Conservation (phyloP, 2,113 vertebrate genomes). For the Picathartes gymnocephalus region DNA sequence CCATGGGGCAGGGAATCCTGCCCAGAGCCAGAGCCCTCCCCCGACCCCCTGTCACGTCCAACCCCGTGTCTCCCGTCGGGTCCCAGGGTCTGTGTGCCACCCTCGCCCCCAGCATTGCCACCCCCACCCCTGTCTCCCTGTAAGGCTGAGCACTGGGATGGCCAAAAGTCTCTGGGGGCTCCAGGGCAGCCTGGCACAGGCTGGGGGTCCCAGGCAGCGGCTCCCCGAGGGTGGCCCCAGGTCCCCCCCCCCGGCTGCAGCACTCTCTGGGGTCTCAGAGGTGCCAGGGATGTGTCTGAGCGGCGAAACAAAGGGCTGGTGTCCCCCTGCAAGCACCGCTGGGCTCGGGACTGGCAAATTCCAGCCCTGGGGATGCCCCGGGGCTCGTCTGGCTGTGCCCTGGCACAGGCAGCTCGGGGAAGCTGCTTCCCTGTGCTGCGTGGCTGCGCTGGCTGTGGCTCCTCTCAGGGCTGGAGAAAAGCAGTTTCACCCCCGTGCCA, state of each 20-base stretch:
- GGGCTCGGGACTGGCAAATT: rapidly evolving
- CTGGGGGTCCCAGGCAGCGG: rapidly evolving
- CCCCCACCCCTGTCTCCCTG: not conserved
- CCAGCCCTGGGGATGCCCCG: rapidly evolving
- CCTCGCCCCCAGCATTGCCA: not conserved
- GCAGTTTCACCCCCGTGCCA: rapidly evolving
- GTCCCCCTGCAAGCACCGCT: not conserved
- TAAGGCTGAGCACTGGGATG: not conserved
- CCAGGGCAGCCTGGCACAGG: not conserved
- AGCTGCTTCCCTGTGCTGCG: not conserved
- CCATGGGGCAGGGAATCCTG: slow-evolving; percentile 50
- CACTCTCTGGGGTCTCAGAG: not conserved
- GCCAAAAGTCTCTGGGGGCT: not conserved
- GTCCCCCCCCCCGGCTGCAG: rapidly evolving
- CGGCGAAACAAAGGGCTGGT: not conserved
- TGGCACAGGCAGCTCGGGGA: not conserved
- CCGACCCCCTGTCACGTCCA: not conserved
- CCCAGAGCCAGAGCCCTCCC: not conserved
- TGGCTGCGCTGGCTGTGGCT: not conserved
- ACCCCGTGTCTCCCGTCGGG: not conserved
- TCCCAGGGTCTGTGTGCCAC: not conserved
- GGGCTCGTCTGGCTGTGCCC: rapidly evolving
- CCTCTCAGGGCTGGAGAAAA: not conserved
- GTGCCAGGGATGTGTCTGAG: not conserved
- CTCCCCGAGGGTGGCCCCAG: not conserved